Conservation (phyloP, 2,888 invertebrate genomes). For the Linnaemya vulpina region DNA sequence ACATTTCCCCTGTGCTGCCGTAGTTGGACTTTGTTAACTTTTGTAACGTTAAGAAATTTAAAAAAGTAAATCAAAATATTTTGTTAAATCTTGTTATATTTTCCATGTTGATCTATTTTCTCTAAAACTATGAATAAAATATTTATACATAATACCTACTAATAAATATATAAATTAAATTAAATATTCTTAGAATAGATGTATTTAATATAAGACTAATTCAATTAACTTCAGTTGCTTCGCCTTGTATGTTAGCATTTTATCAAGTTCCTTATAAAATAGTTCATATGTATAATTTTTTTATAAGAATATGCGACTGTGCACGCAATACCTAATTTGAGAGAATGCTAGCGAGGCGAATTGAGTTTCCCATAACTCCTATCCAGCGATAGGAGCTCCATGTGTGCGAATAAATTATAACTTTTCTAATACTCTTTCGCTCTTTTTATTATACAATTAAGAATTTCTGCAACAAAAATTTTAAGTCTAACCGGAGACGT, state of each 20-base stretch:
- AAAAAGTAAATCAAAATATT: conserved; percentile 6
- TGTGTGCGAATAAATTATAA: too few relatives aligned
- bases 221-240: background rate
- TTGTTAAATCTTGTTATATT: conserved; percentile 47
- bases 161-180: conserved; percentile 17
- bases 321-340: too few relatives aligned
- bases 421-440: too few relatives aligned
- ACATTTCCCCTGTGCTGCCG: background rate
- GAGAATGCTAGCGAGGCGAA: too few relatives aligned
- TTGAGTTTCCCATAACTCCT: too few relatives aligned
- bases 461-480: too few relatives aligned
- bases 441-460: too few relatives aligned
- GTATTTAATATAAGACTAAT: background rate
- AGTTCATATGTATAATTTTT: too few relatives aligned
- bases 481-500: too few relatives aligned
- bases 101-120: conserved; percentile 16
- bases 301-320: too few relatives aligned
- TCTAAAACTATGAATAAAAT: conserved; percentile 16
- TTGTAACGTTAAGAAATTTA: background rate
- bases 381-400: too few relatives aligned
- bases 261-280: too few relatives aligned
- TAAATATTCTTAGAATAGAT: conserved; percentile 16
- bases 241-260: background rate
- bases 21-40: conserved; percentile 9
- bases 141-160: conserved; percentile 15